A percentile compares a stretch with the other conserved stretches of the same genome.
These are phyloP conservation scores for Pyrochroa serraticornis DNA, from an alignment of 2,888 invertebrate genomes.

Conservation along the genomic window DNA sequence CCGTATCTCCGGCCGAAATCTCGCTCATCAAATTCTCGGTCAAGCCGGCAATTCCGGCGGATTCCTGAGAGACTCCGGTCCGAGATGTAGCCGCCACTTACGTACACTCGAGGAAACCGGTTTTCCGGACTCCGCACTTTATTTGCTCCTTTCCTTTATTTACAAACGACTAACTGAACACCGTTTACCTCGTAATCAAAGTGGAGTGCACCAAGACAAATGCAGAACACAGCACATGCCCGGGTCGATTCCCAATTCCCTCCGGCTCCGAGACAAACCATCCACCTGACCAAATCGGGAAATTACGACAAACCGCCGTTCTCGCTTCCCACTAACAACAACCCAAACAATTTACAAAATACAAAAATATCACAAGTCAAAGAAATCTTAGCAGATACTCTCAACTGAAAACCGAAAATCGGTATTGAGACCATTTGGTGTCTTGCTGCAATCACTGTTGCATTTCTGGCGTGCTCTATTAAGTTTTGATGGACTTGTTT, in stretches of 20 bases:
- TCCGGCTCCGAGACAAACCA: constrained; percentile 5
- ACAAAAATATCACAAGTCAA: too few species aligned
- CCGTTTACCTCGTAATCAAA: constrained; percentile 25
- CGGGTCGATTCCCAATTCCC: constrained; percentile 14
- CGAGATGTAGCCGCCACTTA: constrained; percentile 13
- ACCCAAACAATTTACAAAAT: too few species aligned
- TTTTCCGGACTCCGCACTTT: constrained; percentile 29
- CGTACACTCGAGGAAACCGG: constrained; percentile 25
- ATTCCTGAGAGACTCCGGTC: constrained; percentile 35
- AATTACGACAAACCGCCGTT: too few species aligned
- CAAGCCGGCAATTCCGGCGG: constrained; percentile 41
- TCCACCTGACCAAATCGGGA: too few species aligned
- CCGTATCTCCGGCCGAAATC: constrained; percentile 41
- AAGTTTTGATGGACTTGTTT: too few species aligned
- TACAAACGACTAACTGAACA: constrained; percentile 27
- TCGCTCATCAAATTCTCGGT: constrained; percentile 47
- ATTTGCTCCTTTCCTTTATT: constrained; percentile 27
- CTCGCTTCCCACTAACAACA: too few species aligned
- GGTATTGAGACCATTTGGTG: too few species aligned
- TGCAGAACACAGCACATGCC: constrained; percentile 11
- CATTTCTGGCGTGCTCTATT: too few species aligned
- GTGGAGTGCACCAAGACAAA: constrained; percentile 15
- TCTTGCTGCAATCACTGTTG: too few species aligned
- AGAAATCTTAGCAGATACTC: too few species aligned
- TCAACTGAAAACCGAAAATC: too few species aligned